phyloP scores from a whole-genome alignment of 1,140 invertebrate species.

The Apolygus lucorum region DNA sequence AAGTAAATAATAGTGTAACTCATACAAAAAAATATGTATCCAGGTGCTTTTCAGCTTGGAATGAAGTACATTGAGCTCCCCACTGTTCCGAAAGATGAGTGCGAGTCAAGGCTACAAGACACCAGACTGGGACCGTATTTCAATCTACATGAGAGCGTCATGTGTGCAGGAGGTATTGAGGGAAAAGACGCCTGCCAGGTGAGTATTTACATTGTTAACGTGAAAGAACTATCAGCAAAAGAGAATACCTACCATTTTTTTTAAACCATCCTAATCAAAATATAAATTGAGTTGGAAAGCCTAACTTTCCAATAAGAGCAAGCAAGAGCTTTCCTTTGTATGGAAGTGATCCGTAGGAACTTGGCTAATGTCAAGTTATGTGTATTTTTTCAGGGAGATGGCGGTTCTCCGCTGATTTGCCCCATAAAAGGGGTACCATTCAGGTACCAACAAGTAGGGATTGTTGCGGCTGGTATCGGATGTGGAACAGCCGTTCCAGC shows the following conservation, averaged over 20 bases:
- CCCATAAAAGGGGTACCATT: conserved; percentile 38
- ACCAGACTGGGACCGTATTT: too few species aligned
- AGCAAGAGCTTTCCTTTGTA: neutral
- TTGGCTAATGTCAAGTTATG: conserved; percentile 39
- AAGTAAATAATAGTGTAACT: too few species aligned
- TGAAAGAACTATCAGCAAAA: neutral
- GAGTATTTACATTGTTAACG: conserved; percentile 34
- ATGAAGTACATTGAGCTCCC: too few species aligned
- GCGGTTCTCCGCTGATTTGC: conserved; percentile 62
- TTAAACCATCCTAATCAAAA: too few species aligned
- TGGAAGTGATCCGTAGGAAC: neutral
- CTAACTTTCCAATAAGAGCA: conserved; percentile 35
- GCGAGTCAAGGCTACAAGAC: too few species aligned
- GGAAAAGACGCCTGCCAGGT: conserved; percentile 41
- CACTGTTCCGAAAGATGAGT: too few species aligned
- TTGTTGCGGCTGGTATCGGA: conserved; percentile 62
- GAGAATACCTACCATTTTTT: too few species aligned
- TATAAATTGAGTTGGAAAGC: too few species aligned
- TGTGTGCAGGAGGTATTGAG: conserved; percentile 45
- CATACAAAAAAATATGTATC: too few species aligned
- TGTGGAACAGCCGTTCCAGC: conserved; percentile 43
- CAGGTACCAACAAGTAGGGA: conserved; percentile 50
- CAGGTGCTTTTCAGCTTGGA: too few species aligned
- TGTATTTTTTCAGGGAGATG: conserved; percentile 52
- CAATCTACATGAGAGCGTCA: conserved; percentile 42